These are phyloP conservation scores for Alosa sapidissima DNA, from an alignment of 2,797 vertebrate species.

Conservation along the genomic window DNA sequence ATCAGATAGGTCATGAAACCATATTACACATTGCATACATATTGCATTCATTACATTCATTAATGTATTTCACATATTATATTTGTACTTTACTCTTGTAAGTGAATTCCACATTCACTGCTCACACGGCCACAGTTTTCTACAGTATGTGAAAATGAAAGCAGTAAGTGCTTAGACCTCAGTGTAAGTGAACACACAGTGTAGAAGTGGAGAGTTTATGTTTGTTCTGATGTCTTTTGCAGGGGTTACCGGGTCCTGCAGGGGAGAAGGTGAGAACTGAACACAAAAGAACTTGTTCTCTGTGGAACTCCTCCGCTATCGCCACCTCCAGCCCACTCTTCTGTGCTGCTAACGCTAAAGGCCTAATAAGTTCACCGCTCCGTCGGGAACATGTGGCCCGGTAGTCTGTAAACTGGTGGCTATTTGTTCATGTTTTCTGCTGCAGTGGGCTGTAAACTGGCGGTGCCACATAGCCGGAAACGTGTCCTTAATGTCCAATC, in stretches of 20 bases:
- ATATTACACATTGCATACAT: too few relatives aligned
- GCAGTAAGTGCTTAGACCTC: background rate
- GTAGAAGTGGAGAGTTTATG: background rate
- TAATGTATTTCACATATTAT: too few relatives aligned
- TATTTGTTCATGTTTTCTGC: background rate
- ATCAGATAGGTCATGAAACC: too few relatives aligned
- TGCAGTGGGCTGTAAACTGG: background rate
- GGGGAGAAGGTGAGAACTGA: conserved; percentile 53
- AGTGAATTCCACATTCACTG: background rate
- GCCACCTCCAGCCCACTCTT: background rate
- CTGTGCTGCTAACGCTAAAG: conserved; percentile 33
- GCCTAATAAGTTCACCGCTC: conserved; percentile 39
- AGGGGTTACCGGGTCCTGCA: conserved; percentile 49
- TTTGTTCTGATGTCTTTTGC: conserved; percentile 23
- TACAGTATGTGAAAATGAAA: background rate
- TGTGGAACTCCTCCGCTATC: background rate
- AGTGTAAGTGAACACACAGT: background rate
- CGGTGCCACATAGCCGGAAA: background rate
- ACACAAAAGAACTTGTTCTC: background rate
- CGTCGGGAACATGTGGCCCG: conserved; percentile 50
- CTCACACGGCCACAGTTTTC: background rate
- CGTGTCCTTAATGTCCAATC: conserved; percentile 35
- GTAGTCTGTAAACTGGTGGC: conserved; percentile 52
- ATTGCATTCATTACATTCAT: too few relatives aligned
- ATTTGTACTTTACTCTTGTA: background rate